phyloP scores from a whole-genome alignment of 2,888 invertebrate species.

The Cistogaster globosa region DNA sequence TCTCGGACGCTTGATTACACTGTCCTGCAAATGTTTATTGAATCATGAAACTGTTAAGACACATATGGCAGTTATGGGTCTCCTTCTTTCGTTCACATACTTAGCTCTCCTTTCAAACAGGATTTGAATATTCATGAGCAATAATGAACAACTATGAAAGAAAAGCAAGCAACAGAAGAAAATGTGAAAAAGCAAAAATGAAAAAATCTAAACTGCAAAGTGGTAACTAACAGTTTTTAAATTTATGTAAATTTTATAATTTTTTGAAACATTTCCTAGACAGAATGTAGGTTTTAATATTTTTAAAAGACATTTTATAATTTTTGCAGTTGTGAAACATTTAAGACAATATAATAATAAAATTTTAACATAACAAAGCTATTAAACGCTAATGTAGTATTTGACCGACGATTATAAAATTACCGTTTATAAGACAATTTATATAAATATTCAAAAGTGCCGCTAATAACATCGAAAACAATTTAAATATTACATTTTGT shows the following conservation, averaged over 20 bases:
- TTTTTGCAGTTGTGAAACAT: neutral
- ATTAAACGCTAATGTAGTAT: no score
- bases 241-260: slow-evolving; percentile 12
- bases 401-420: no score
- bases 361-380: no score
- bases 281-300: neutral
- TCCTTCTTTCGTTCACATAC: neutral
- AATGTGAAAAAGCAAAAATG: neutral
- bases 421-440: no score
- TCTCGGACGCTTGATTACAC: slow-evolving; percentile 30
- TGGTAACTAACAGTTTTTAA: neutral
- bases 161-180: neutral
- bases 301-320: neutral
- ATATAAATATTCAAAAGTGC: no score
- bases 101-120: slow-evolving; percentile 31
- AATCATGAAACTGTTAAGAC: slow-evolving; percentile 56
- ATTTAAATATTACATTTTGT: no score
- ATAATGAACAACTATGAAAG: slow-evolving; percentile 41
- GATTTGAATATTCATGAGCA: slow-evolving; percentile 67
- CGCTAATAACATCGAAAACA: no score
- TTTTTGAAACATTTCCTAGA: neutral
- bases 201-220: slow-evolving; percentile 24
- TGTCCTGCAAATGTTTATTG: slow-evolving; percentile 32
- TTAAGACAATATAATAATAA: no score
- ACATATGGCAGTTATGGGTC: slow-evolving; percentile 20